Conservation (phyloP, 1,140 invertebrate genomes). For the Oreohelix idahoensis region DNA sequence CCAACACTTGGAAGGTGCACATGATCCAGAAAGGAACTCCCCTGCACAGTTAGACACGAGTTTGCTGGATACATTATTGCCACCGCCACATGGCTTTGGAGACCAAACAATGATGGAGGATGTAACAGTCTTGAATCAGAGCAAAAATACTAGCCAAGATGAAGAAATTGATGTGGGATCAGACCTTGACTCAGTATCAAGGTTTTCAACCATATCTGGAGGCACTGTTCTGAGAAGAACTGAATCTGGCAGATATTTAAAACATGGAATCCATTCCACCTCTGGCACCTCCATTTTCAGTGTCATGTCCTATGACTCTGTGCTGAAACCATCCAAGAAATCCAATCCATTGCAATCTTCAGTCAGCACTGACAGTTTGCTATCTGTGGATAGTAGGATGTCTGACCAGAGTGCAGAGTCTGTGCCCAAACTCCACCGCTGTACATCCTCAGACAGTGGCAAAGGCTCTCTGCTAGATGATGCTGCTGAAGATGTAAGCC, state of each 20-base stretch:
- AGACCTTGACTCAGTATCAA: conserved; percentile 52
- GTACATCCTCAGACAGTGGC: conserved; percentile 59
- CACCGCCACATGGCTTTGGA: conserved; percentile 44
- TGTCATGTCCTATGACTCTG: not conserved
- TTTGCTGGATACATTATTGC: conserved; percentile 38
- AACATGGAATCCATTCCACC: not conserved
- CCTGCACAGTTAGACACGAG: conserved; percentile 21
- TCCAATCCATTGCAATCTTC: conserved; percentile 46
- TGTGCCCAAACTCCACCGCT: conserved; percentile 29
- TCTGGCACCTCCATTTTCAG: conserved; percentile 26
- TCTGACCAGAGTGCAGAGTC: conserved; percentile 42
- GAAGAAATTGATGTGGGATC: conserved; percentile 36
- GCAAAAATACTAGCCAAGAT: not conserved
- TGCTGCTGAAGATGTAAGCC: not conserved
- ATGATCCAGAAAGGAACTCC: not conserved
- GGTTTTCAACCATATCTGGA: conserved; percentile 56
- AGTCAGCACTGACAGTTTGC: conserved; percentile 59
- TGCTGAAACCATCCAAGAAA: not conserved
- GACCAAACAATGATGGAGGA: conserved; percentile 40
- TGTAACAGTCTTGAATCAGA: not conserved
- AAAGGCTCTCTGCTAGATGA: conserved; percentile 58
- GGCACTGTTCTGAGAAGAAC: conserved; percentile 46
- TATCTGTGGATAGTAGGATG: conserved; percentile 17
- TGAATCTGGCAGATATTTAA: not conserved
- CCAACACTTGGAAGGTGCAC: not conserved